Evolutionary conservation across 2,113 vertebrate genomes (phyloP).

Genomic region (Pachypanchax playfairii): DNA sequence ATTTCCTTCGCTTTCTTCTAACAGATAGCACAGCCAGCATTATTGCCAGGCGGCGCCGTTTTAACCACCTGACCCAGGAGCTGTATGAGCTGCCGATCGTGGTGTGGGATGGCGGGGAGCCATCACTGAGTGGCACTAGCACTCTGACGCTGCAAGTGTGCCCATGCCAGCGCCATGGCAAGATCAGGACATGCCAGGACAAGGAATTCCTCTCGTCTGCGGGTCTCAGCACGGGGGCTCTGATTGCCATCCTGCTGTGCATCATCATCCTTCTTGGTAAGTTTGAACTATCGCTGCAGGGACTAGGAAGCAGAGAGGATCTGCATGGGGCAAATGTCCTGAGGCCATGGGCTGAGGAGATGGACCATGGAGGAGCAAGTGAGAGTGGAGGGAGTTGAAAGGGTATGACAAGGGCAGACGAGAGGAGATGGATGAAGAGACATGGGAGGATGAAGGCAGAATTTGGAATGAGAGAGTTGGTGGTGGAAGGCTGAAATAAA

Average conservation of each 20-base stretch:
- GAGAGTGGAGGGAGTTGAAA: slow-evolving; percentile 29
- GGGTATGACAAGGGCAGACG: slow-evolving; percentile 57
- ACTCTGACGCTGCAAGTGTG: slow-evolving; percentile 94
- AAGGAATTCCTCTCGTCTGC: slow-evolving; percentile 94
- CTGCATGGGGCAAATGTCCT: slow-evolving; percentile 25
- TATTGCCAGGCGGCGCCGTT: slow-evolving; percentile 84
- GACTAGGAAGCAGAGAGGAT: background rate
- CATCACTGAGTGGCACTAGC: slow-evolving; percentile 90
- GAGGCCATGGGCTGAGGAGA: slow-evolving; percentile 32
- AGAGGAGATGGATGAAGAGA: slow-evolving; percentile 46
- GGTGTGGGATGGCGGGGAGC: slow-evolving; percentile 92
- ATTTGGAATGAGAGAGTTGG: slow-evolving; percentile 49
- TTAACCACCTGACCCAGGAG: slow-evolving; percentile 89
- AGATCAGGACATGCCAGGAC: slow-evolving; percentile 84
- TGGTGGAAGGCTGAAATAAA: too few relatives aligned
- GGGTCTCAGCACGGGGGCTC: slow-evolving; percentile 94
- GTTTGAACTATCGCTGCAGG: slow-evolving; percentile 45
- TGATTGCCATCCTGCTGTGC: slow-evolving; percentile 96
- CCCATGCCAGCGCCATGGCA: slow-evolving; percentile 83
- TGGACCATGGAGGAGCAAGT: slow-evolving; percentile 32
- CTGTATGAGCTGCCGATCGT: slow-evolving; percentile 88
- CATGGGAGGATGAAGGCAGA: slow-evolving; percentile 35
- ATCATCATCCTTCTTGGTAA: slow-evolving; percentile 95
- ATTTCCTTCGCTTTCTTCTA: background rate
- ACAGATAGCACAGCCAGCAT: slow-evolving; percentile 94